Conservation (phyloP, 2,888 invertebrate species). For the Sthenelais limicola region DNA sequence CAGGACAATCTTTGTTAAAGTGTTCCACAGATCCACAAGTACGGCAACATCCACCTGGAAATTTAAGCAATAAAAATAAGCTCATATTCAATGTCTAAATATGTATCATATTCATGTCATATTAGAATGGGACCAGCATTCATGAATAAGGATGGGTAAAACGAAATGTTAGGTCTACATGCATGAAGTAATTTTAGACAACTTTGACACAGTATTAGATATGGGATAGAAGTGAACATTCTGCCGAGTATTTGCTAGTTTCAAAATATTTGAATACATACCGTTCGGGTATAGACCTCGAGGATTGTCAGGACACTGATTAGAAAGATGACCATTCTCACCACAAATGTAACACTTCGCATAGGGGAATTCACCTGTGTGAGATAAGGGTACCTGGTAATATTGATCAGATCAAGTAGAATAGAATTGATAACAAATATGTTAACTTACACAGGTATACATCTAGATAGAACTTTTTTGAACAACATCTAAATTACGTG, state of each 20-base stretch:
- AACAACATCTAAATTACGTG: no score
- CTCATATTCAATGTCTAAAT: neutral
- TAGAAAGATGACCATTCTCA: constrained; percentile 88
- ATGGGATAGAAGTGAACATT: no score
- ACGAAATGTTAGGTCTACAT: no score
- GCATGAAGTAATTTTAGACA: no score
- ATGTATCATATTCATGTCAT: neutral
- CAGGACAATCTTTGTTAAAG: constrained; percentile 84
- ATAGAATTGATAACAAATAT: neutral
- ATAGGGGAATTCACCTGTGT: constrained; percentile 80
- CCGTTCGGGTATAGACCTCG: constrained; percentile 87
- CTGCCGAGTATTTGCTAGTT: no score
- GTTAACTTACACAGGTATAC: neutral
- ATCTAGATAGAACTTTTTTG: no score
- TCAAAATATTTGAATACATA: constrained; percentile 45
- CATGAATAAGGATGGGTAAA: no score
- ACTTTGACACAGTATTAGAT: no score
- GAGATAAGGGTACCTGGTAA: constrained; percentile 42
- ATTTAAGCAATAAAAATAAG: neutral
- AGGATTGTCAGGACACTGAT: constrained; percentile 90
- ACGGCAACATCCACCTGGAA: constrained; percentile 77
- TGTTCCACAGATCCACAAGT: constrained; percentile 90
- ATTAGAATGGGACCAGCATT: neutral
- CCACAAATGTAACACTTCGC: constrained; percentile 92
- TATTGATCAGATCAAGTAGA: neutral